phyloP scores from a whole-genome alignment of 2,797 vertebrate genomes.

The Melanotaenia parkinsoni region DNA sequence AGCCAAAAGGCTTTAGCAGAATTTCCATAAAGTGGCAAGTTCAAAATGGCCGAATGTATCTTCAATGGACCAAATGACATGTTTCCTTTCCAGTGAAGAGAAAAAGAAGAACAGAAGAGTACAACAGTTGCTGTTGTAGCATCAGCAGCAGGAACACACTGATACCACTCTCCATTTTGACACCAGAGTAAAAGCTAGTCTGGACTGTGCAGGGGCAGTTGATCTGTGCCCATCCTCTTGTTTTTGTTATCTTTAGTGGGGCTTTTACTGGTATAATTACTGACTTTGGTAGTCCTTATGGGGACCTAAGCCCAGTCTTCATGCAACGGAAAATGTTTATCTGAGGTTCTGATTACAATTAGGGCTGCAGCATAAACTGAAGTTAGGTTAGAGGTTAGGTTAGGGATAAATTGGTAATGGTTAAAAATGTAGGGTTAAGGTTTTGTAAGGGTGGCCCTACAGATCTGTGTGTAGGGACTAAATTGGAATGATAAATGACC shows the following conservation, averaged over 20 bases:
- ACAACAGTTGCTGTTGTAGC: not conserved
- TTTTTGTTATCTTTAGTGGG: not conserved
- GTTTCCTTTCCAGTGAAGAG: not conserved
- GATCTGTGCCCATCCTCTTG: not conserved
- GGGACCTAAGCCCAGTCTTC: not conserved
- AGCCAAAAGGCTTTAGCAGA: not conserved
- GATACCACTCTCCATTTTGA: no score
- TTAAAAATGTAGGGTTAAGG: not conserved
- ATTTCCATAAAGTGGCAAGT: not conserved
- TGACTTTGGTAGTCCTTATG: not conserved
- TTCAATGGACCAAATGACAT: not conserved
- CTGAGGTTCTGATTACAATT: not conserved
- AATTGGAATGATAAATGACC: not conserved
- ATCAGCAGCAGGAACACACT: slow-evolving; percentile 22
- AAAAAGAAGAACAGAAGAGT: not conserved
- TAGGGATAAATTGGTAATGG: not conserved
- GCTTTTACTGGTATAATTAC: not conserved
- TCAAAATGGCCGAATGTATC: not conserved
- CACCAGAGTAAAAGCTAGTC: not conserved
- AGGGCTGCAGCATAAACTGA: not conserved
- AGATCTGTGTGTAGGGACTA: not conserved
- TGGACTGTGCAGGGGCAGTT: not conserved
- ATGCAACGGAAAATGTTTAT: no score
- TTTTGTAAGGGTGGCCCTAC: not conserved
- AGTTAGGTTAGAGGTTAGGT: not conserved